These are phyloP conservation scores for Phenganax marumi DNA, from an alignment of 92 coral and sea anemone species.

Conservation along the genomic window DNA sequence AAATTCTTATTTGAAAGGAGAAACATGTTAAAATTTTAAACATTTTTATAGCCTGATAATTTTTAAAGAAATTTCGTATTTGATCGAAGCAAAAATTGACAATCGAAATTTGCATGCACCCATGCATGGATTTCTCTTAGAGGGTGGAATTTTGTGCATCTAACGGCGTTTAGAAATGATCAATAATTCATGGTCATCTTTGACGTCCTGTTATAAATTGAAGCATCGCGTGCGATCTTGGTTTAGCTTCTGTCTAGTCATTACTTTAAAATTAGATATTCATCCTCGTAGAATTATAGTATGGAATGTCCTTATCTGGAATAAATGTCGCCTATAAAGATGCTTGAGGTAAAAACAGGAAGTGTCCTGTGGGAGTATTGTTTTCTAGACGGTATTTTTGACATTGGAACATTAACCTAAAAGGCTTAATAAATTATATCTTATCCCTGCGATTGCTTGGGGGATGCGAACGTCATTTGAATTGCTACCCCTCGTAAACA, in stretches of 20 bases:
- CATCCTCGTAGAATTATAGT: background rate
- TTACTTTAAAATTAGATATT: background rate
- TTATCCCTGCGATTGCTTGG: background rate
- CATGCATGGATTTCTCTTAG: no score
- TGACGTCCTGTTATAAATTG: background rate
- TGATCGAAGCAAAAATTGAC: no score
- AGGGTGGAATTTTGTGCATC: no score
- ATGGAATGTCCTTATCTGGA: background rate
- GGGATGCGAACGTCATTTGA: background rate
- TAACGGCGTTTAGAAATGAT: no score
- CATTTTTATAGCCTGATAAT: no score
- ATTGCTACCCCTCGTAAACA: no score
- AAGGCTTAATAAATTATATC: background rate
- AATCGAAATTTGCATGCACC: no score
- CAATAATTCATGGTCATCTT: no score
- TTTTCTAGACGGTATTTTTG: background rate
- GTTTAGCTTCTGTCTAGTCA: background rate
- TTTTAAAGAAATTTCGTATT: no score
- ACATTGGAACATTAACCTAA: background rate
- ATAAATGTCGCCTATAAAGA: no score
- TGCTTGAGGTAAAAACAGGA: background rate
- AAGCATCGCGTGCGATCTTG: background rate
- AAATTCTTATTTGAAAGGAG: no score
- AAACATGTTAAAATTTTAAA: no score
- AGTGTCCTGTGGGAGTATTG: slow-evolving; percentile 8